Percentiles rank a stretch among this genome's conserved stretches.
phyloP scores from a whole-genome alignment of 2,113 vertebrate species.

The Nothobranchius furzeri region DNA sequence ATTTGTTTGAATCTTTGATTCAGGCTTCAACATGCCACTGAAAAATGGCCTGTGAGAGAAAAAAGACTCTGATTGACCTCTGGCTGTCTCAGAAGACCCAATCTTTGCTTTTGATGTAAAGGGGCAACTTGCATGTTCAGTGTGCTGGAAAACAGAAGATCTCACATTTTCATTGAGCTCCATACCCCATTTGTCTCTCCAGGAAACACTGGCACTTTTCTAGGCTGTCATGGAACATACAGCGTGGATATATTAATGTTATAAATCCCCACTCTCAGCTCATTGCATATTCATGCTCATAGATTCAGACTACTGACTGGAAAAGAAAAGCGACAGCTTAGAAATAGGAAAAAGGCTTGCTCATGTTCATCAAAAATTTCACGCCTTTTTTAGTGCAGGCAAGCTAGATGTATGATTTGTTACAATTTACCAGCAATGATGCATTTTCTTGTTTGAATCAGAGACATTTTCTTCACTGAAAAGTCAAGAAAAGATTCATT shows the following conservation, averaged over 20 bases:
- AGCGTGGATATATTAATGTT: not conserved
- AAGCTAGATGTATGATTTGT: not conserved
- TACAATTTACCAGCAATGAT: not conserved
- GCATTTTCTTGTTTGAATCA: not conserved
- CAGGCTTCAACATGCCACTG: constrained; percentile 15
- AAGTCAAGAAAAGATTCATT: not conserved
- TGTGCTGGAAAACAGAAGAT: constrained; percentile 8
- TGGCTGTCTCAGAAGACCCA: constrained; percentile 1
- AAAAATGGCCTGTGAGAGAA: not conserved
- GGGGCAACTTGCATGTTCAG: constrained; percentile 14
- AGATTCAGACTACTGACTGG: not conserved
- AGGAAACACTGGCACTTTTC: constrained; percentile 15
- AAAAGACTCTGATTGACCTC: constrained; percentile 15
- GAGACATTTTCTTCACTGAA: not conserved
- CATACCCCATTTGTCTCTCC: not conserved
- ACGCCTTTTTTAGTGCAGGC: not conserved
- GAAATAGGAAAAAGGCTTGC: not conserved
- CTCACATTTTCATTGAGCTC: not conserved
- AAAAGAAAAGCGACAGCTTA: not conserved
- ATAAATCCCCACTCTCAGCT: not conserved
- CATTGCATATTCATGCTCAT: not conserved
- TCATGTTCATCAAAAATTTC: not conserved
- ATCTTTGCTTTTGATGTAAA: constrained; percentile 13
- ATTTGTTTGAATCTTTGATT: constrained; percentile 17
- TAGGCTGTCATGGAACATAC: not conserved